These are phyloP conservation scores for Serranus cabrilla DNA, from an alignment of 2,797 vertebrate genomes.

Conservation along the genomic window DNA sequence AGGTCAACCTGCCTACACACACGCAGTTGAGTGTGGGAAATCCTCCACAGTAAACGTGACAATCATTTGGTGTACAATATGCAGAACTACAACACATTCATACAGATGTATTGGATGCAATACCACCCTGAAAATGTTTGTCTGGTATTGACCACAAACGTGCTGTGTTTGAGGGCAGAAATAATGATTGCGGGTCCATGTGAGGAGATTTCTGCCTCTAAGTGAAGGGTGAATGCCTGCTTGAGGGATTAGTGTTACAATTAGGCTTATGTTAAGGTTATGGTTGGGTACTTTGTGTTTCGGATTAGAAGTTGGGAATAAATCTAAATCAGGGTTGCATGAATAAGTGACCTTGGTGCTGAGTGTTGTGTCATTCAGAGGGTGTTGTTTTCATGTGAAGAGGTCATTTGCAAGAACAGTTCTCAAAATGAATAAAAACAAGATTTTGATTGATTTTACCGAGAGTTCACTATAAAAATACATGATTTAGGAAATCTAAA, in stretches of 20 bases:
- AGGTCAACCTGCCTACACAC: constrained; percentile 50
- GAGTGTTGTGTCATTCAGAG: background rate
- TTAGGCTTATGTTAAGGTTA: constrained; percentile 52
- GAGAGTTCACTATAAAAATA: no score
- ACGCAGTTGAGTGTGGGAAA: constrained; percentile 32
- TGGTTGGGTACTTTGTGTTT: constrained; percentile 53
- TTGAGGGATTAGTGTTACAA: constrained; percentile 53
- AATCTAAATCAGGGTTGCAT: constrained; percentile 43
- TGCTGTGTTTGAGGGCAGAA: constrained; percentile 29
- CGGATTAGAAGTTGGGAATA: constrained; percentile 55
- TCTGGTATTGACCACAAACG: constrained; percentile 7
- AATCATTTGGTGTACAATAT: background rate
- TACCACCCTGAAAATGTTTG: constrained; percentile 24
- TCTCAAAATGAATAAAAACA: no score
- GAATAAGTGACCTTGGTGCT: constrained; percentile 24
- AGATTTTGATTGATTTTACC: no score
- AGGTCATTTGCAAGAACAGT: no score
- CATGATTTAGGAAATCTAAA: no score
- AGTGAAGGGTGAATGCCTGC: constrained; percentile 46
- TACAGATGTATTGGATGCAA: background rate
- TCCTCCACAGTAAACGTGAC: constrained; percentile 26
- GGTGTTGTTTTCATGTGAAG: background rate
- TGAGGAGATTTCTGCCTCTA: constrained; percentile 50
- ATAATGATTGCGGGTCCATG: constrained; percentile 14
- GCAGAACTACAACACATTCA: background rate